Percentiles rank a stretch among this genome's conserved stretches.
phyloP scores from a whole-genome alignment of 1,140 invertebrate species.

The Rhagoletis zephyria region DNA sequence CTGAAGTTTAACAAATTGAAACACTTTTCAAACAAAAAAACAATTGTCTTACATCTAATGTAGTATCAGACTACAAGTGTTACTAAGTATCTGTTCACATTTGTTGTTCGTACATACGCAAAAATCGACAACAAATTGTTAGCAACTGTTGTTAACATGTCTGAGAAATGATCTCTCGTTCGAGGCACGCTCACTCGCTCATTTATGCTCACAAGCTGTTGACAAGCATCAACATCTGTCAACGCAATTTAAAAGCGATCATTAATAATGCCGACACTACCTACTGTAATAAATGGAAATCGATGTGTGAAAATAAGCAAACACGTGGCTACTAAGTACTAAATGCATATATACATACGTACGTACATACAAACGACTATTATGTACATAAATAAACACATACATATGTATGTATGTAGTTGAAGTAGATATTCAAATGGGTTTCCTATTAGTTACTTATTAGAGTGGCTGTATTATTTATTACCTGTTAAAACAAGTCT shows the following conservation, averaged over 20 bases:
- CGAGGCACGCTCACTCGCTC: slow-evolving; percentile 24
- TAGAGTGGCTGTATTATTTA: too few relatives aligned
- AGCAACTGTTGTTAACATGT: slow-evolving; percentile 70
- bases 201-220: slow-evolving; percentile 36
- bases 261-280: slow-evolving; percentile 62
- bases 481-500: too few relatives aligned
- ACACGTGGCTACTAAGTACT: background rate
- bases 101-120: slow-evolving; percentile 14
- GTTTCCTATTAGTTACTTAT: too few relatives aligned
- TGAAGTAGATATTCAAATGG: too few relatives aligned
- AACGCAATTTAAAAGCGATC: slow-evolving; percentile 70
- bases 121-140: slow-evolving; percentile 64
- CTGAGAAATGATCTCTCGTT: slow-evolving; percentile 53
- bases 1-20: slow-evolving; percentile 36
- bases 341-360: background rate
- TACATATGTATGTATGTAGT: background rate
- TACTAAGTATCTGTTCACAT: slow-evolving; percentile 46
- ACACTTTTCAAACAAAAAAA: slow-evolving; percentile 26
- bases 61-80: slow-evolving; percentile 48
- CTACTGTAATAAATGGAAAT: slow-evolving; percentile 38
- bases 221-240: slow-evolving; percentile 62
- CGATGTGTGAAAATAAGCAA: slow-evolving; percentile 23
- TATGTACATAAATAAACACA: too few relatives aligned
- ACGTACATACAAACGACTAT: too few relatives aligned
- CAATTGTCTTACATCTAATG: slow-evolving; percentile 43